phyloP scores from a whole-genome alignment of 2,888 invertebrate species.

The Lingula anatina region DNA sequence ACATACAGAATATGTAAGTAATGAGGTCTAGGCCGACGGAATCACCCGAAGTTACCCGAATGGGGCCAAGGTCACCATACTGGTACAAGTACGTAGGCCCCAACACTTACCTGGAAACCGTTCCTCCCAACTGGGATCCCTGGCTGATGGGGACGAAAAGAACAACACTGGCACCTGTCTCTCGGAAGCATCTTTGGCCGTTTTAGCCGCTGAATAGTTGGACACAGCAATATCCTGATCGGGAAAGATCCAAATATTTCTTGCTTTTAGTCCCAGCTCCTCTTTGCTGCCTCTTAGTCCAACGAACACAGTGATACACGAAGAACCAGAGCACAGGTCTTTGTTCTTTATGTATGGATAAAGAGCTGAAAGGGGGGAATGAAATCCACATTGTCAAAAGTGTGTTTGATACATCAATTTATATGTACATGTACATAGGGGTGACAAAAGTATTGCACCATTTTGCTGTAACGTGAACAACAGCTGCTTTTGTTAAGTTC shows the following conservation, averaged over 20 bases:
- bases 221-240: conserved; percentile 2
- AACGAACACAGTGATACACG: conserved; percentile 20
- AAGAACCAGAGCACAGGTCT: conserved; percentile 13
- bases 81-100: too few species aligned
- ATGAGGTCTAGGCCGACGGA: too few species aligned
- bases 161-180: conserved; percentile 28
- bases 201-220: conserved; percentile 1
- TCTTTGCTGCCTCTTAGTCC: conserved; percentile 19
- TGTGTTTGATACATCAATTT: too few species aligned
- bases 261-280: conserved; percentile 17
- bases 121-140: conserved; percentile 30
- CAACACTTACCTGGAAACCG: conserved; percentile 19
- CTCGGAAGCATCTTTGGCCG: conserved; percentile 16
- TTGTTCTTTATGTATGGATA: too few species aligned
- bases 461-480: too few species aligned
- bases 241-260: conserved; percentile 24
- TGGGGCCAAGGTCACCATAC: too few species aligned
- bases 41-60: too few species aligned
- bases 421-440: too few species aligned
- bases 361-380: background rate
- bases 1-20: too few species aligned
- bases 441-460: too few species aligned
- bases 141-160: conserved; percentile 36
- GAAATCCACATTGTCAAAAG: too few species aligned
- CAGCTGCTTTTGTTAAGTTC: too few species aligned